Evolutionary conservation across 1,140 invertebrate genomes (phyloP).

Genomic region (Micrasema longulum): DNA sequence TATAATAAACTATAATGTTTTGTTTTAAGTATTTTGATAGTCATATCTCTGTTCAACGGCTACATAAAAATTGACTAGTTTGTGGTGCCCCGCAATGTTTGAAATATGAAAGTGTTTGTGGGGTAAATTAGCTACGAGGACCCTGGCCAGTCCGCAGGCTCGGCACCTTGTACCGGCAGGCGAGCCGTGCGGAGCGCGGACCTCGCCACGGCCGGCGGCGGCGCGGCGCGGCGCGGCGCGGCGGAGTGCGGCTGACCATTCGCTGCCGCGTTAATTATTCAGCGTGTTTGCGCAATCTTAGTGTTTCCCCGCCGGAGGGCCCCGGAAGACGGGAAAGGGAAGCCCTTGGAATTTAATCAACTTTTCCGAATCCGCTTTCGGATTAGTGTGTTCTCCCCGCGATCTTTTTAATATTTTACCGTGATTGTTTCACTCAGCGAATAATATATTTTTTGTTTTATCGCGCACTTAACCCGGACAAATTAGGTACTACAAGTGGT

Average conservation of each 20-base stretch:
- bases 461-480: no score
- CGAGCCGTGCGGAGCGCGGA: conserved; percentile 8
- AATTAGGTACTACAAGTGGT: no score
- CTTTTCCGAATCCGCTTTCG: conserved; percentile 34
- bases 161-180: neutral
- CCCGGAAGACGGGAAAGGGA: conserved; percentile 17
- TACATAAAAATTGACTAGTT: no score
- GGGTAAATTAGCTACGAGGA: neutral
- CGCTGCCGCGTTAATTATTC: conserved; percentile 50
- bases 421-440: no score
- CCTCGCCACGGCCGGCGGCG: neutral
- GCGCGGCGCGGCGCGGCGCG: neutral
- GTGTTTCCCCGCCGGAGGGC: neutral
- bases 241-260: conserved; percentile 22
- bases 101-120: no score
- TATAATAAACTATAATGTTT: no score
- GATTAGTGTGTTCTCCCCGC: no score
- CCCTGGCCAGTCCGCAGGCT: no score
- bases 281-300: conserved; percentile 51
- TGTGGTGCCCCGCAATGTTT: neutral
- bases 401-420: no score
- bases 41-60: no score
- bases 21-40: no score
- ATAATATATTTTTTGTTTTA: no score
- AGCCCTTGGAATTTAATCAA: conserved; percentile 47